Percentiles rank a stretch among this genome's conserved stretches.
Evolutionary conservation across 2,797 vertebrate species (phyloP).

Genomic region (Dicrostonyx torquatus): DNA sequence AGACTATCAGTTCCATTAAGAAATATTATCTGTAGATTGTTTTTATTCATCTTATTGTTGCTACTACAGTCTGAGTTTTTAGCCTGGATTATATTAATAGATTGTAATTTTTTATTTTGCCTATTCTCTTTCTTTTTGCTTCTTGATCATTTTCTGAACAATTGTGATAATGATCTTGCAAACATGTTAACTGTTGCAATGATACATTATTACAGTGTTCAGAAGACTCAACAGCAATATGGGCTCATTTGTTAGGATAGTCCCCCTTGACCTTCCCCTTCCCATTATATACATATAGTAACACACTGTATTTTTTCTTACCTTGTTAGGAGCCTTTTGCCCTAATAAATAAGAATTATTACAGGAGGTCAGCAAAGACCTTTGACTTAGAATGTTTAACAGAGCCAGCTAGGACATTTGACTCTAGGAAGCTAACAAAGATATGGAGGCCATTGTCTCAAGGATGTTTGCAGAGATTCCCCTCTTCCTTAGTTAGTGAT

Average conservation of each 20-base stretch:
- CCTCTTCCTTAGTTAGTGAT: no score
- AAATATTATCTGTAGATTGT: background rate
- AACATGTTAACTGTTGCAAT: background rate
- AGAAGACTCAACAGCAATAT: background rate
- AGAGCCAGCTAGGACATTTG: no score
- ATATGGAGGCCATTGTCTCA: no score
- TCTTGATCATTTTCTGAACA: background rate
- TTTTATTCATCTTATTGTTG: background rate
- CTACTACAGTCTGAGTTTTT: background rate
- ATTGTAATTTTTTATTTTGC: background rate
- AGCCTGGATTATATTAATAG: background rate
- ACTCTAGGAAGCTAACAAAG: no score
- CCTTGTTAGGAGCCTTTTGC: no score
- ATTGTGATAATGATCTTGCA: background rate
- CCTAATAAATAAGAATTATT: no score
- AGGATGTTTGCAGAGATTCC: no score
- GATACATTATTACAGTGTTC: background rate
- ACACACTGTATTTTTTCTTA: background rate
- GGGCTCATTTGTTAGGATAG: background rate
- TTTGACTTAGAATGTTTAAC: no score
- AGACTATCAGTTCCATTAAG: background rate
- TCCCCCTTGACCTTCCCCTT: background rate
- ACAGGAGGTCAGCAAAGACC: no score
- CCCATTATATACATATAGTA: background rate
- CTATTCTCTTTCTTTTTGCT: background rate